These are phyloP conservation scores for Ciconia nigra DNA, from an alignment of 2,797 vertebrate genomes.

Conservation along the genomic window DNA sequence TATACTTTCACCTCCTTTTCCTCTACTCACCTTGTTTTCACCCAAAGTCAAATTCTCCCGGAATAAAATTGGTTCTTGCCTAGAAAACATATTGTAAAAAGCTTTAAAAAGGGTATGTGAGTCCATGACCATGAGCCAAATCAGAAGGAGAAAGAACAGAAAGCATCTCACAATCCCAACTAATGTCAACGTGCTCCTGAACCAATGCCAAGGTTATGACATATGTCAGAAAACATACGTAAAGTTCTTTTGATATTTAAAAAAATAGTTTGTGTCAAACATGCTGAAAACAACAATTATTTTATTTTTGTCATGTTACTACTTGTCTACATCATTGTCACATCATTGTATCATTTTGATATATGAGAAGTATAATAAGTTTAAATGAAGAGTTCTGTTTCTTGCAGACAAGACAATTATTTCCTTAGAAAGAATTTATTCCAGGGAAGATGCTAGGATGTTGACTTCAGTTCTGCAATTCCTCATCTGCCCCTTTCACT, in stretches of 20 bases:
- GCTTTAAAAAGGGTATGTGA: background rate
- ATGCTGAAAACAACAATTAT: background rate
- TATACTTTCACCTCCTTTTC: background rate
- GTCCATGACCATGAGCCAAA: background rate
- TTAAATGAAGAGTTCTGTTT: background rate
- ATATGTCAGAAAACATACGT: background rate
- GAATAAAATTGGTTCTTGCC: background rate
- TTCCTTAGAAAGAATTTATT: background rate
- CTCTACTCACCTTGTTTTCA: background rate
- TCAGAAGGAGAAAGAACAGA: background rate
- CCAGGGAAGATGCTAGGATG: background rate
- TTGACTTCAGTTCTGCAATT: background rate
- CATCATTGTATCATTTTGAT: background rate
- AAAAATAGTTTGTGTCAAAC: background rate
- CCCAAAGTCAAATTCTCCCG: background rate
- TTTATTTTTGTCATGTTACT: background rate
- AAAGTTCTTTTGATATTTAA: background rate
- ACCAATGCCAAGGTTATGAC: background rate
- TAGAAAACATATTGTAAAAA: background rate
- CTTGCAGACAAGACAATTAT: background rate
- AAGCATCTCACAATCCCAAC: background rate
- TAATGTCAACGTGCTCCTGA: background rate
- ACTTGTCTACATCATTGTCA: background rate
- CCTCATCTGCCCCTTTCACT: background rate
- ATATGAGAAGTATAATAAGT: background rate